phyloP scores from a whole-genome alignment of 2,888 invertebrate genomes.

The Hyles lineata region DNA sequence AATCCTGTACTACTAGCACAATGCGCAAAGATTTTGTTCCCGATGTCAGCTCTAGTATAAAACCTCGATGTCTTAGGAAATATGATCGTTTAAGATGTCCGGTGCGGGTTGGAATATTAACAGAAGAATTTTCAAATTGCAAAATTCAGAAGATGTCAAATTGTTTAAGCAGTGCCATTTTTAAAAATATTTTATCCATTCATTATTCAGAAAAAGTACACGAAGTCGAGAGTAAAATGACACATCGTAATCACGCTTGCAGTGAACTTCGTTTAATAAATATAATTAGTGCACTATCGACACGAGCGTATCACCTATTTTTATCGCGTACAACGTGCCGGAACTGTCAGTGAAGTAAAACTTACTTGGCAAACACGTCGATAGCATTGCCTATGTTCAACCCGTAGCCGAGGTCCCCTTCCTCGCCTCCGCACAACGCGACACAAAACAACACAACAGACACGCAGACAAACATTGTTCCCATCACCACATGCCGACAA shows the following conservation, averaged over 20 bases:
- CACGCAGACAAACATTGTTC: conserved; percentile 54
- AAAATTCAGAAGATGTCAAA: no score
- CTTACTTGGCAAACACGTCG: conserved; percentile 80
- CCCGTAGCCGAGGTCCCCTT: conserved; percentile 69
- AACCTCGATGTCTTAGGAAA: no score
- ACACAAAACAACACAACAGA: conserved; percentile 56
- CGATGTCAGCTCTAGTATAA: no score
- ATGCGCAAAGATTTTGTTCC: no score
- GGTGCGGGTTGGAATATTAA: no score
- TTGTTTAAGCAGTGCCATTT: no score
- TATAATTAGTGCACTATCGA: conserved; percentile 2
- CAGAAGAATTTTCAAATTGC: no score
- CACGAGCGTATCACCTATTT: conserved; percentile 15
- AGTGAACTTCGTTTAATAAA: conserved; percentile 4
- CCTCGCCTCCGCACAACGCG: conserved; percentile 60
- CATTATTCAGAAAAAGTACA: no score
- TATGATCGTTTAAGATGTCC: no score
- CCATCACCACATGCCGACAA: conserved; percentile 46
- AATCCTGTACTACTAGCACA: no score
- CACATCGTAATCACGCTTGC: not conserved
- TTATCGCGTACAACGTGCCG: conserved; percentile 1
- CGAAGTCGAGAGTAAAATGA: not conserved
- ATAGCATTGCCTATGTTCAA: conserved; percentile 76
- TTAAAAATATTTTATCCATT: no score
- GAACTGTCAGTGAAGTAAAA: conserved; percentile 35